Conservation (phyloP, 1,140 invertebrate genomes). For the Tribolium madens region DNA sequence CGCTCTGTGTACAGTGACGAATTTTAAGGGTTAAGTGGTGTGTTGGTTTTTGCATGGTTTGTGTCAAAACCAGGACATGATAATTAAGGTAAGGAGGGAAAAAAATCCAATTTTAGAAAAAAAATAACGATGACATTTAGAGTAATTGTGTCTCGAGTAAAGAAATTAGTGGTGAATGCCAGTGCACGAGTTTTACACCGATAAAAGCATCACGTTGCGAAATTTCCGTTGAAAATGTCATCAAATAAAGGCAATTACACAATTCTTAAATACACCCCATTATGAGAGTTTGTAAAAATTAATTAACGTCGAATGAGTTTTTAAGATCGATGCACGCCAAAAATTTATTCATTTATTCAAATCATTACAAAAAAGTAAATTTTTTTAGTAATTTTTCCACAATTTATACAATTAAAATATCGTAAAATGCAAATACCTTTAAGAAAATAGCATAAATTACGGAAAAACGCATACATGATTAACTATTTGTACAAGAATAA, state of each 20-base stretch:
- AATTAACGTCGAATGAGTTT: neutral
- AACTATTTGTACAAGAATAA: no score
- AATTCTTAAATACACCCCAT: neutral
- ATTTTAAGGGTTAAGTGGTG: constrained; percentile 48
- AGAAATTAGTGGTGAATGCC: constrained; percentile 29
- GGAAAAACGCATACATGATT: no score
- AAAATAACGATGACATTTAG: constrained; percentile 6
- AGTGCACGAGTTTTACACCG: constrained; percentile 21
- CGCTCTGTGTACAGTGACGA: constrained; percentile 55
- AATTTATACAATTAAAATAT: no score
- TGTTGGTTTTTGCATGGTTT: constrained; percentile 44
- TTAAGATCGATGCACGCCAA: neutral
- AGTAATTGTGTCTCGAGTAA: constrained; percentile 24
- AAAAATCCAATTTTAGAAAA: neutral
- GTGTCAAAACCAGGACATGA: constrained; percentile 47
- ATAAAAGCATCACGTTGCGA: constrained; percentile 7
- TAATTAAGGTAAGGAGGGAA: constrained; percentile 47
- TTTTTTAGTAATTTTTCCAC: no score
- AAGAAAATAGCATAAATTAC: no score
- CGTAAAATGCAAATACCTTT: no score
- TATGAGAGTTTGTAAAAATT: neutral
- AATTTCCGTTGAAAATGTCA: constrained; percentile 33
- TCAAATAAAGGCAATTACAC: constrained; percentile 5
- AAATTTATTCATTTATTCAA: neutral
- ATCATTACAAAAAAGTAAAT: no score